phyloP scores from a whole-genome alignment of 1,140 invertebrate genomes.

The Leptopilina clavipes region DNA sequence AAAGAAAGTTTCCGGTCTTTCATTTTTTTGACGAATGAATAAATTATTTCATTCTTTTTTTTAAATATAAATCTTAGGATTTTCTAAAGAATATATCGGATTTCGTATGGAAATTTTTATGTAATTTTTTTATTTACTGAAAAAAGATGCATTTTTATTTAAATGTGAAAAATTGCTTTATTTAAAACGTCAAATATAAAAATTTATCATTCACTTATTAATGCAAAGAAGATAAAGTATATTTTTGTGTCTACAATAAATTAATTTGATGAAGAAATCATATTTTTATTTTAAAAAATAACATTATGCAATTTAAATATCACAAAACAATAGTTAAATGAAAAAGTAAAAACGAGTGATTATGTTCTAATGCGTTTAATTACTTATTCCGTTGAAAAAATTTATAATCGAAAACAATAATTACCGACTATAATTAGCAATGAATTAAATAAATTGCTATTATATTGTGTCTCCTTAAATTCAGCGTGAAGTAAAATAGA shows the following conservation, averaged over 20 bases:
- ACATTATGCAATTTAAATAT: neutral
- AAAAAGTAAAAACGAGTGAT: conserved; percentile 4
- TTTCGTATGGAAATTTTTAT: neutral
- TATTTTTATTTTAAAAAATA: neutral
- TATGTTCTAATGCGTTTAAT: neutral
- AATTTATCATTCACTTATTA: neutral
- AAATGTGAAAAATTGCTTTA: neutral
- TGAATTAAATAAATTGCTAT: conserved; percentile 2
- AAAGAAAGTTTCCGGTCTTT: no score
- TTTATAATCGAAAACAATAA: neutral
- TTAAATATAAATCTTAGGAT: no score
- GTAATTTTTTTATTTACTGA: neutral
- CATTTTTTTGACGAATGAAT: no score
- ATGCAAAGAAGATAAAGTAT: neutral
- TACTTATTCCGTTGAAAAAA: neutral
- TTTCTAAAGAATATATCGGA: neutral
- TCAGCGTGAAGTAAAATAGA: neutral
- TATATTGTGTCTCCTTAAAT: neutral
- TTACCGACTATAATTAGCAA: neutral
- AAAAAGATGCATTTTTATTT: neutral
- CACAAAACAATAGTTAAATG: neutral
- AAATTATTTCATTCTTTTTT: no score
- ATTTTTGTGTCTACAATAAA: neutral
- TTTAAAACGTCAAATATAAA: neutral
- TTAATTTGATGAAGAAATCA: neutral